Evolutionary conservation across 2,113 vertebrate genomes (phyloP).

Genomic region (Calidris pygmaea): DNA sequence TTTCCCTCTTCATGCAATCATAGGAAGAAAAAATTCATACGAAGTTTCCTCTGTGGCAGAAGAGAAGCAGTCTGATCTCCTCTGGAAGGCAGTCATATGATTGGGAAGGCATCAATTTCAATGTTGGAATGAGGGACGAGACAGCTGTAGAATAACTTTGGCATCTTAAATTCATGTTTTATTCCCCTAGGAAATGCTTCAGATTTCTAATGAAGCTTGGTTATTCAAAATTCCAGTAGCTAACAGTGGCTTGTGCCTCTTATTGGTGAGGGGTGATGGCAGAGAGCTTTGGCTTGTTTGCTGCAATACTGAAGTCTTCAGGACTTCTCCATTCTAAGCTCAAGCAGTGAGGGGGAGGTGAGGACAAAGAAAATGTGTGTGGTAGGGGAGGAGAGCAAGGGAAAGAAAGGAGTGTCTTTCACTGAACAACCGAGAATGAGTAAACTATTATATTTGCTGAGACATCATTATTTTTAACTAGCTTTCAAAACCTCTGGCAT

Average conservation of each 20-base stretch:
- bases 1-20: not conserved
- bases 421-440: not conserved
- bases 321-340: not conserved
- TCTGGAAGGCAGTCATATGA: not conserved
- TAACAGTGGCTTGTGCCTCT: not conserved
- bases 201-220: not conserved
- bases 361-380: not conserved
- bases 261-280: not conserved
- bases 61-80: not conserved
- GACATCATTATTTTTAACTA: not conserved
- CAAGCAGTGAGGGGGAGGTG: not conserved
- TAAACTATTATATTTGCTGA: not conserved
- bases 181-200: not conserved
- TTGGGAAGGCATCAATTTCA: not conserved
- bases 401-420: not conserved
- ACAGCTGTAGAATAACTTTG: not conserved
- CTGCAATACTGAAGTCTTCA: not conserved
- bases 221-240: not conserved
- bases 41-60: rapidly evolving
- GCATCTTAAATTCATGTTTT: not conserved
- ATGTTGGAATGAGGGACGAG: not conserved
- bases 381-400: not conserved
- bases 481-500: not conserved
- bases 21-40: not conserved
- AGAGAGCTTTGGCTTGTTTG: not conserved